Percentiles rank a stretch among this genome's conserved stretches.
Conservation (phyloP, 2,113 vertebrate species). For the Ciconia boyciana region DNA sequence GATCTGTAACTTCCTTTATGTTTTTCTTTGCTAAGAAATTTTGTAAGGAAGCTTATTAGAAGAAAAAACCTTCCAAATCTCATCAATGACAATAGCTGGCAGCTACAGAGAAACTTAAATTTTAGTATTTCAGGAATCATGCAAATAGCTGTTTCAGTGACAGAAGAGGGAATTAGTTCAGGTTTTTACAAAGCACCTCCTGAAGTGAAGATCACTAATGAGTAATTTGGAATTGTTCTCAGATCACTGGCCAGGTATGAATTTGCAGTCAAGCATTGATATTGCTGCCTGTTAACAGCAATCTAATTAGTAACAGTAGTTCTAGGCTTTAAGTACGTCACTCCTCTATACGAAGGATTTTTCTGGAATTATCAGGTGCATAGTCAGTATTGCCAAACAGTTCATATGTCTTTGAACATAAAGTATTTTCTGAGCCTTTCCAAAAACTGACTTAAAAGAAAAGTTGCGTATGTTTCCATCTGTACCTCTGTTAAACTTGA, state of each 20-base stretch:
- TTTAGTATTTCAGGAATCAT: not conserved
- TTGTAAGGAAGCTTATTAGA: not conserved
- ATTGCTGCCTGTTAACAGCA: not conserved
- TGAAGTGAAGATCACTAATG: constrained; percentile 27
- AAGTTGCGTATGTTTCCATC: not conserved
- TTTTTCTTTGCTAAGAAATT: not conserved
- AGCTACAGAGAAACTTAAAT: not conserved
- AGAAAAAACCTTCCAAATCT: not conserved
- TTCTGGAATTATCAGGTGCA: not conserved
- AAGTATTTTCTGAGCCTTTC: not conserved
- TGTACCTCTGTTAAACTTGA: not conserved
- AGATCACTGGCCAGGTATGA: not conserved
- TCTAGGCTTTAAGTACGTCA: not conserved
- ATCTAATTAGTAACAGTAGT: not conserved
- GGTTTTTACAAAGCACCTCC: not conserved
- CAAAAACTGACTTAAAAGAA: not conserved
- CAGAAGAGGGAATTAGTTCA: not conserved
- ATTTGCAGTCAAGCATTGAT: not conserved
- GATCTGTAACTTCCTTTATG: not conserved
- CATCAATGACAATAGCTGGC: not conserved
- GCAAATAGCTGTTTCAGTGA: not conserved
- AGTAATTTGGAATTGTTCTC: constrained; percentile 32
- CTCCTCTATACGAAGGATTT: not conserved
- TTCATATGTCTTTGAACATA: not conserved
- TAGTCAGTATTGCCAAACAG: not conserved